These are phyloP conservation scores for Drosophila sturtevanti DNA, from an alignment of 1,140 invertebrate genomes.

Conservation along the genomic window DNA sequence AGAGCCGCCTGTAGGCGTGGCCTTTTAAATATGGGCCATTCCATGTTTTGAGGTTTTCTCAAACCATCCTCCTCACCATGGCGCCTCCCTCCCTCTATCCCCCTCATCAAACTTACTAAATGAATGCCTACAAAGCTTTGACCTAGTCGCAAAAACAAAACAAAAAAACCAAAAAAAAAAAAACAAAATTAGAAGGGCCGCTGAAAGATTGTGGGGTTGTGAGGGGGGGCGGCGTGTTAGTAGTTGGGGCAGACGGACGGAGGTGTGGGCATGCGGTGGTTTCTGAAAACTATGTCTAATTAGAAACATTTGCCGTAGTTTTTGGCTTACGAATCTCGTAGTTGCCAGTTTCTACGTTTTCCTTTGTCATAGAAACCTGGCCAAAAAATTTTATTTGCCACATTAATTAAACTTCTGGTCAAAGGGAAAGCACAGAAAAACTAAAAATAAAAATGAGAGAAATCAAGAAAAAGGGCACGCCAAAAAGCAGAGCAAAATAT, in stretches of 20 bases:
- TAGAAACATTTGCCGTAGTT: conserved; percentile 61
- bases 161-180: conserved; percentile 30
- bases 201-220: not conserved
- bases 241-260: not conserved
- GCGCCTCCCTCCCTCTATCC: not conserved
- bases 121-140: conserved; percentile 54
- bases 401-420: conserved; percentile 71
- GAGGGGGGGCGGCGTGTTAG: not conserved
- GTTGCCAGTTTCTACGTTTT: conserved; percentile 22
- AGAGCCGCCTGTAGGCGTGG: conserved; percentile 46
- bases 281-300: conserved; percentile 65
- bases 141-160: conserved; percentile 24
- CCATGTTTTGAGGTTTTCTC: conserved; percentile 63
- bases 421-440: conserved; percentile 49
- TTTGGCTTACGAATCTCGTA: conserved; percentile 50
- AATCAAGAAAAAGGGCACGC: conserved; percentile 10
- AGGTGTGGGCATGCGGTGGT: not conserved
- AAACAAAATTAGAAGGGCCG: too few relatives aligned
- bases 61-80: not conserved
- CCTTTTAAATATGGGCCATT: conserved; percentile 68
- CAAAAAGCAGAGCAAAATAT: conserved; percentile 9
- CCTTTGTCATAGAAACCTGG: conserved; percentile 63
- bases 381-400: conserved; percentile 50
- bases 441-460: conserved; percentile 44
- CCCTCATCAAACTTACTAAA: conserved; percentile 25